phyloP scores from a whole-genome alignment of 2,797 vertebrate species.

The Poeciliopsis infans region DNA sequence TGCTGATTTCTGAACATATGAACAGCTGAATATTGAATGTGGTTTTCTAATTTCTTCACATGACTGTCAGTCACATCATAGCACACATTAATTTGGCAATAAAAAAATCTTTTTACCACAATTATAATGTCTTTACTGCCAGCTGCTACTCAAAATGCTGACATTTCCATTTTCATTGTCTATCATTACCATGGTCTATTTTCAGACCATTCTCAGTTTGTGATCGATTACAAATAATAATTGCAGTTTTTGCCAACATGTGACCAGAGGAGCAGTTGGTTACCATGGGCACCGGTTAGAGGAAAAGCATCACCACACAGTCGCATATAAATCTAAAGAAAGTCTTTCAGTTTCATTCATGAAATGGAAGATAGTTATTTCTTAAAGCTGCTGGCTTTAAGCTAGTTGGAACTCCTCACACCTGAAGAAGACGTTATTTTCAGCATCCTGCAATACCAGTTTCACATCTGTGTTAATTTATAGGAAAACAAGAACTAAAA shows the following conservation, averaged over 20 bases:
- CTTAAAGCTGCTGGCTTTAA: neutral
- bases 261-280: neutral
- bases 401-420: neutral
- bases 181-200: neutral
- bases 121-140: neutral
- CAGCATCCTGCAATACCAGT: neutral
- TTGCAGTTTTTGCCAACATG: neutral
- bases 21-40: neutral
- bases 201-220: neutral
- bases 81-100: neutral
- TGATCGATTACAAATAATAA: no score
- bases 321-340: neutral
- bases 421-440: neutral
- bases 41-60: neutral
- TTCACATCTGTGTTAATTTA: neutral
- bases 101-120: neutral
- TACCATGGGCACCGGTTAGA: neutral
- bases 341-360: neutral
- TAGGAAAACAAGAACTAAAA: neutral
- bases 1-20: neutral
- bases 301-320: neutral
- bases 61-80: neutral
- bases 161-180: neutral
- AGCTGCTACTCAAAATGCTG: neutral
- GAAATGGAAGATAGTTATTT: neutral